Base-by-base conservation (phyloP, 2,888 invertebrate species). In the Leucophenga montana region DNA sequence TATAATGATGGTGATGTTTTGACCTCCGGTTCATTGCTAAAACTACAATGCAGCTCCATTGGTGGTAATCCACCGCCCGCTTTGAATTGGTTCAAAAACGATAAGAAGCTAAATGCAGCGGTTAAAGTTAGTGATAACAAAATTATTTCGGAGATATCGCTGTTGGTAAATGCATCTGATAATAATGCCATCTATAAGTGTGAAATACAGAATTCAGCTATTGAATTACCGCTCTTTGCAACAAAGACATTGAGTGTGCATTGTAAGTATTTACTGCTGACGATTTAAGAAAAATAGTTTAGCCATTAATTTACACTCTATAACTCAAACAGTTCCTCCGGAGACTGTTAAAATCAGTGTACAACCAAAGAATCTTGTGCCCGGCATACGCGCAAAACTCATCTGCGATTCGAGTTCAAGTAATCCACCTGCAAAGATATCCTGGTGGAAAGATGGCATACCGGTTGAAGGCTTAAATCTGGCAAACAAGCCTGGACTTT, bases 401-500 rank as follows among this genome's bases (percentile, higher is more conserved):
- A 85, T 88, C 61, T 87, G 87, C 69, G 88, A 88, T 67, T 87
- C 87, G 0, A 87, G 87, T 66, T 87, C 87, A 0, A 87, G 87
- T 48, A 87, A 87, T 79, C 87, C 87, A 0, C 87, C 87, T 0
- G 87, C 87, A 3, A 81, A 86, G 62, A 84, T 87, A 0, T 87
- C 88, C 9, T 87, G 87, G 87, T 87, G 87, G 87, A 88, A 87
- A 69, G 87, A 87, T 66, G 87, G 87, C 27, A 87, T 87, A 46
- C 88, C 87, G 0, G 86, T 87, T 0, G 87, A 87, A 66, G 87
- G 88, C 16, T 77, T 86, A 0, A 87, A 87, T 71, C 72, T 86
- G 64, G 84, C 88, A n/a, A 86, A 85, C 18, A 78, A 85, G 9
- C 85, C 87, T 0, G 87, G 87, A 0, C 79, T 87, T 4, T 87